Conservation (phyloP, 1,140 invertebrate genomes). For the Drosophila aff. region DNA sequence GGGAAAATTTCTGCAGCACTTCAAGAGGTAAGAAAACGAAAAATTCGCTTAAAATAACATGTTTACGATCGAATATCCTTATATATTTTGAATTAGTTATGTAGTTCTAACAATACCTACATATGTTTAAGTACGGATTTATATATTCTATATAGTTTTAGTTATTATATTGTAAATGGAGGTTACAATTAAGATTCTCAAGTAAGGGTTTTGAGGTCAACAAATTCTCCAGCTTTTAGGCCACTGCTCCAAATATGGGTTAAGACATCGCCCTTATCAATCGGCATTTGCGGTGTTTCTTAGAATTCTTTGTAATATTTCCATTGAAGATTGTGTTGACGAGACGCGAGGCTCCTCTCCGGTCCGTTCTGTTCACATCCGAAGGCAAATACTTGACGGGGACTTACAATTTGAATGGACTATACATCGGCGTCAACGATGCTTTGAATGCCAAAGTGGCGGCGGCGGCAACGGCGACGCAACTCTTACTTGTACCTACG, state of each 20-base stretch:
- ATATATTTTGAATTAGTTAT: too few relatives aligned
- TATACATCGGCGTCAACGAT: slow-evolving; percentile 8
- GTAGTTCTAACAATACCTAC: too few relatives aligned
- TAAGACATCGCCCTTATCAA: slow-evolving; percentile 35
- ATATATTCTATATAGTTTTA: too few relatives aligned
- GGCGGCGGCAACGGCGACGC: background rate
- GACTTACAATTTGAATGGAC: slow-evolving; percentile 51
- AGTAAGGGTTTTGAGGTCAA: too few relatives aligned
- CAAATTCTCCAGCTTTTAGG: background rate
- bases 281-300: slow-evolving; percentile 55
- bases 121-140: too few relatives aligned
- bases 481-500: slow-evolving; percentile 40
- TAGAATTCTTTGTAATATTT: slow-evolving; percentile 69
- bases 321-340: slow-evolving; percentile 64
- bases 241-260: background rate
- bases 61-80: too few relatives aligned
- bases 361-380: background rate
- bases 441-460: slow-evolving; percentile 60
- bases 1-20: too few relatives aligned
- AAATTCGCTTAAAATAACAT: too few relatives aligned
- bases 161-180: too few relatives aligned
- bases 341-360: slow-evolving; percentile 7
- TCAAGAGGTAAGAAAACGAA: too few relatives aligned
- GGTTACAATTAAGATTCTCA: too few relatives aligned
- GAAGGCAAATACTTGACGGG: slow-evolving; percentile 37